Conservation (phyloP, 2,113 vertebrate genomes). For the Probosciger aterrimus region DNA sequence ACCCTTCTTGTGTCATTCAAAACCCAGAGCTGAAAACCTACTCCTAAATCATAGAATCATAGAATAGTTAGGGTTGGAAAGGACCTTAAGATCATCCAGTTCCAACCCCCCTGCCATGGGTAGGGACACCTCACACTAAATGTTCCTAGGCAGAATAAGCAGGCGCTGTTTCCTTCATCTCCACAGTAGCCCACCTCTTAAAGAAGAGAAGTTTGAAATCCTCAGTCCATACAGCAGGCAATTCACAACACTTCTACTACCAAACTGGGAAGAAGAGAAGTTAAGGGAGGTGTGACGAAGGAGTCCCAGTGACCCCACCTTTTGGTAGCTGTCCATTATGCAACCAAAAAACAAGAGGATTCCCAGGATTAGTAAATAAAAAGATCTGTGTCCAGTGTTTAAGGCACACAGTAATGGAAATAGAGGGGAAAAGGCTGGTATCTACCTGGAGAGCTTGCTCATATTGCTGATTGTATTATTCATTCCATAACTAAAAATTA, state of each 20-base stretch:
- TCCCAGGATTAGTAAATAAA: background rate
- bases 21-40: background rate
- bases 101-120: no score
- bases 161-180: background rate
- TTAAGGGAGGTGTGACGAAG: background rate
- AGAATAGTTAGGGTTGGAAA: no score
- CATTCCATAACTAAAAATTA: background rate
- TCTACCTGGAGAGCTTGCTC: background rate
- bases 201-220: background rate
- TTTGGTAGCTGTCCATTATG: background rate
- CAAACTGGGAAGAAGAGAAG: background rate
- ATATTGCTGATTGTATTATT: background rate
- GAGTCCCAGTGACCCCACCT: background rate
- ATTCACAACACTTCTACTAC: background rate
- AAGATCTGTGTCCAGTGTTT: background rate
- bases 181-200: background rate
- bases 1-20: background rate
- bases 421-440: background rate
- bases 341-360: background rate
- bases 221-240: fast-evolving
- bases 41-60: background rate
- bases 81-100: no score
- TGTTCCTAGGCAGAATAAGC: background rate
- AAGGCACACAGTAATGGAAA: background rate
- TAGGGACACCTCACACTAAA: no score